Conservation (phyloP, 1,140 invertebrate genomes). For the Bombus haemorrhoidalis region DNA sequence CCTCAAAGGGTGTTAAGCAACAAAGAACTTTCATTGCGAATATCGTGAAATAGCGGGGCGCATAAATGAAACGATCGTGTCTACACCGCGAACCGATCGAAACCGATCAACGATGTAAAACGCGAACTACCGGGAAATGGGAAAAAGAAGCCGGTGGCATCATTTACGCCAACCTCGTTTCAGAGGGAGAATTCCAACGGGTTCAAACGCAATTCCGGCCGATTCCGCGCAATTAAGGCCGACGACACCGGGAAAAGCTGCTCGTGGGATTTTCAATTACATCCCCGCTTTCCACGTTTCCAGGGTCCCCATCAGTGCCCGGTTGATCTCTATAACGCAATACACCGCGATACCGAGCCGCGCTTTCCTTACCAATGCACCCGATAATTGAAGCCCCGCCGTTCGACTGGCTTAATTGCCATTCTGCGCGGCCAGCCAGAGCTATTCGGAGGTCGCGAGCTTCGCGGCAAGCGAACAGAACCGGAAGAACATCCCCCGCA, state of each 20-base stretch:
- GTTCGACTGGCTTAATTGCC: constrained; percentile 38
- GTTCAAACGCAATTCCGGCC: constrained; percentile 37
- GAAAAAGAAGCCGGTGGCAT: neutral
- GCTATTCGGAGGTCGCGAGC: constrained; percentile 3
- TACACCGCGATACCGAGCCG: constrained; percentile 30
- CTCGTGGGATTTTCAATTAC: constrained; percentile 49
- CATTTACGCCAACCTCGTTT: constrained; percentile 14
- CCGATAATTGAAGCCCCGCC: constrained; percentile 40
- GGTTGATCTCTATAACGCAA: constrained; percentile 33
- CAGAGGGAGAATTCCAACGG: neutral
- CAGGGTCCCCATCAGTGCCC: neutral
- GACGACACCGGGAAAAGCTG: constrained; percentile 40
- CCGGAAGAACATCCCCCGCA: neutral
- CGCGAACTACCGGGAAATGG: neutral
- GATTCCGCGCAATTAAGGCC: constrained; percentile 46
- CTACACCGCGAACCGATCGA: neutral
- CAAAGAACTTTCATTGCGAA: neutral
- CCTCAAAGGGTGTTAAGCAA: neutral
- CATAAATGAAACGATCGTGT: neutral
- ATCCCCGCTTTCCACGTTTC: neutral
- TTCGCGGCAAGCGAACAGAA: neutral
- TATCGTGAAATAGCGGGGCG: neutral
- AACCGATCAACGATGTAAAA: constrained; percentile 13
- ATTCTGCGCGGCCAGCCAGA: constrained; percentile 18
- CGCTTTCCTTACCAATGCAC: constrained; percentile 45